Evolutionary conservation across 2,888 invertebrate species (phyloP), one percentile per base, ranked within the genome.

Genomic region (Himalopsyche japonica): DNA sequence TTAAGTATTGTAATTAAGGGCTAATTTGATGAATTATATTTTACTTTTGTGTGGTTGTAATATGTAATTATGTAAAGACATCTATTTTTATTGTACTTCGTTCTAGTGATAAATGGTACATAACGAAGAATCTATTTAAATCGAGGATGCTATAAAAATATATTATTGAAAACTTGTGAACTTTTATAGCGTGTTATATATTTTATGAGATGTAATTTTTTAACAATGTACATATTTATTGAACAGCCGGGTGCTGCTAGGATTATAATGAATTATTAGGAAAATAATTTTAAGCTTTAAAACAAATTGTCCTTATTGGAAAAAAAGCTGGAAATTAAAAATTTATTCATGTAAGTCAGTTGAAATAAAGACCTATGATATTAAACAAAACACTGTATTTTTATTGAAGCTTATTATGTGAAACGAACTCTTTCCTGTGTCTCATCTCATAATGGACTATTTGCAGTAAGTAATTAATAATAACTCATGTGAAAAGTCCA

Each of bases 261-360:
- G 15, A 77, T 34, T 81, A 76, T 83, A 34, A 43, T 79, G 47
- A 78, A 78, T 78, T 43, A 76, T 76, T n/a, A 79, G 47, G 81
- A 47, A 80, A 81, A 79, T 85, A 83, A 82, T 80, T 80, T 64
- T 85, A 85, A 85, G 83, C 79, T 76, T 82, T 85, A 79, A 82
- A 80, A n/a, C n/a, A 78, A 47, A 82, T 80, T 70, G 79, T 81
- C 81, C 43, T 70, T 77, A 77, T 79, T 83, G 81, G 57, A 77
- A 43, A 81, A 81, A 49, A 81, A 79, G 49, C 76, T n/a, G 85
- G 82, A 85, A 78, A 85, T 83, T 83, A 81, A 85, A 80, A 85
- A 83, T 85, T 83, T 85, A 85, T 85, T 85, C 83, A 83, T 85
- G 82, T 85, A 85, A 83, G 83, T 84, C 82, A 84, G 85, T 70